phyloP scores from a whole-genome alignment of 2,888 invertebrate species.

The Drosophila stalkeri region DNA sequence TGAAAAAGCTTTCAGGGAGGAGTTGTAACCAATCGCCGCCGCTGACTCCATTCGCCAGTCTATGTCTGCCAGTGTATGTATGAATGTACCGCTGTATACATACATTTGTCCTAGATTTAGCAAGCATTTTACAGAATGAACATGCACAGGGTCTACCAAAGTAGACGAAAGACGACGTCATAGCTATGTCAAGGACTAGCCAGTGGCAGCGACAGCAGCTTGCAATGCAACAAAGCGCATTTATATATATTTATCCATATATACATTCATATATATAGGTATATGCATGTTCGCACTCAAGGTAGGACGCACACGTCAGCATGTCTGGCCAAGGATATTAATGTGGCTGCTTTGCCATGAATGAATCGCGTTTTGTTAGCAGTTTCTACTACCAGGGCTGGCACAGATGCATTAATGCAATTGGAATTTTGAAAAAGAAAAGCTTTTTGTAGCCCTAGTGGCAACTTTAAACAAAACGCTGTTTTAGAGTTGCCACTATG shows the following conservation, averaged over 20 bases:
- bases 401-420: constrained; percentile 12
- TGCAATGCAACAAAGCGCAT: constrained; percentile 33
- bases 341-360: constrained; percentile 53
- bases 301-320: constrained; percentile 67
- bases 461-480: constrained; percentile 25
- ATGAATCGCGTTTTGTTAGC: constrained; percentile 48
- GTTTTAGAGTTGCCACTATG: constrained; percentile 46
- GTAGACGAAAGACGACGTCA: constrained; percentile 63
- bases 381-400: constrained; percentile 23
- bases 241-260: constrained; percentile 23
- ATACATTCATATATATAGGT: background rate
- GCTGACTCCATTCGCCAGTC: constrained; percentile 12
- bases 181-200: constrained; percentile 69
- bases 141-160: constrained; percentile 28
- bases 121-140: constrained; percentile 73
- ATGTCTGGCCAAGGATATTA: constrained; percentile 62
- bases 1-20: constrained; percentile 68
- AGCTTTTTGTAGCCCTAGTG: constrained; percentile 23
- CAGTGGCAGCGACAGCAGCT: constrained; percentile 31
- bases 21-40: constrained; percentile 37
- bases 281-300: constrained; percentile 35
- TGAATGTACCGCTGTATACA: constrained; percentile 38
- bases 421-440: constrained; percentile 5
- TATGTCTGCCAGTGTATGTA: background rate
- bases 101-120: constrained; percentile 71